Percentiles rank a stretch among this genome's conserved stretches.
Conservation (phyloP, 2,888 invertebrate genomes). For the Odontocerum albicorne region DNA sequence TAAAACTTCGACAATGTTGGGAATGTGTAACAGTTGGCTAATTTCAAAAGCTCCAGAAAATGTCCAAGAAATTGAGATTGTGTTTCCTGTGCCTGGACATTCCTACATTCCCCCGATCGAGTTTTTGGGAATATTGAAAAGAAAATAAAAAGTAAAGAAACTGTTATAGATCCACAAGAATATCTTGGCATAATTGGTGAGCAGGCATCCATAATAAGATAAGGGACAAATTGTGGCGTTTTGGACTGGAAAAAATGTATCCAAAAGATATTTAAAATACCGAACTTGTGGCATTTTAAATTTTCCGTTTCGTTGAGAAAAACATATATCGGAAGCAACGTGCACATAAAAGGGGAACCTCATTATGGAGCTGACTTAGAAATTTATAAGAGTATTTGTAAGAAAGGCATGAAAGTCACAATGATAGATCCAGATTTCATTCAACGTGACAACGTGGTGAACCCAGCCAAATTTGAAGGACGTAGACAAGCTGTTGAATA, state of each 20-base stretch:
- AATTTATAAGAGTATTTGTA: background rate
- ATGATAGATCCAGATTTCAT: background rate
- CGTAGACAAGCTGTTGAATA: background rate
- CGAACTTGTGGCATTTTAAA: background rate
- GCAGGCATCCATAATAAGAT: no score
- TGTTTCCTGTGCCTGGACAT: slow-evolving; percentile 39
- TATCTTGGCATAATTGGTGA: background rate
- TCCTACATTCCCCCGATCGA: slow-evolving; percentile 38
- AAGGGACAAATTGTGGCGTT: no score
- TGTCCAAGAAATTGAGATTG: slow-evolving; percentile 35
- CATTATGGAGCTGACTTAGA: background rate
- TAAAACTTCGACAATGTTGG: slow-evolving; percentile 39
- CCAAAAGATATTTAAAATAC: background rate
- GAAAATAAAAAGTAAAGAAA: slow-evolving; percentile 35
- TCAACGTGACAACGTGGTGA: background rate
- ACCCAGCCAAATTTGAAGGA: background rate
- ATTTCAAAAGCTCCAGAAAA: slow-evolving; percentile 31
- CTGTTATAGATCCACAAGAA: slow-evolving; percentile 31
- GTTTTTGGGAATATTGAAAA: slow-evolving; percentile 39
- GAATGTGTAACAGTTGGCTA: slow-evolving; percentile 38
- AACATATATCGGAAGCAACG: background rate
- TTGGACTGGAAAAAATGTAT: background rate
- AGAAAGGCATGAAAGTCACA: background rate
- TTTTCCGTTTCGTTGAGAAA: background rate
- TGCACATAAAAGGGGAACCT: background rate